Base-by-base conservation (phyloP, 64 coral and sea anemone genomes). In the Dendrophyllia cribrosa region DNA sequence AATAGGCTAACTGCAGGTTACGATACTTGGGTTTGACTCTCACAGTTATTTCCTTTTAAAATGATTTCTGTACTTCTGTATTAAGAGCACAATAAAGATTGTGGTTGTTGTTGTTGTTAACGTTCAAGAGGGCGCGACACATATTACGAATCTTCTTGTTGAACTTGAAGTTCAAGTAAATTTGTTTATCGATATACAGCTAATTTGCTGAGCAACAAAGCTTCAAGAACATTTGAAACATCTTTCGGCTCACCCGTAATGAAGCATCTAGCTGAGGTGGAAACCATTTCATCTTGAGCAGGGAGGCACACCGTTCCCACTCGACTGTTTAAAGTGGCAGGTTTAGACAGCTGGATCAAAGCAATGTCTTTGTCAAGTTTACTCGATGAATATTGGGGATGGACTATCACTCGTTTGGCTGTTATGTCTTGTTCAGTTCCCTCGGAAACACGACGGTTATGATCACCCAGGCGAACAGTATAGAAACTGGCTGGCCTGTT, bases 251-350 rank as follows among this genome's bases (percentile, higher is more conserved):
- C 14, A 74, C 71, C 71, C 14, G 71, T 74, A 16, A 74, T 74
- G 14, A 17, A 74, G 34, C 71, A 74, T 48, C 6, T 74, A 6
- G 71, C 43, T 43, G 43, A 45, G 12, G 43, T 74, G 15, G 71
- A 44, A 9, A 91, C 78, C 1, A 19, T 60, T 25, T 83, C 60
- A 19, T 59, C 48, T 5, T 62, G 63, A 9, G 51, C 17, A 3
- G 89, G 89, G 2, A 91, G 50, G 55, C 89, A 91, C 16, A 91
- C 89, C 7, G 78, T 73, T 23, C 34, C 19, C 19, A 91, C 67
- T 15, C 51, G 25, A 23, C 49, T 43, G 14, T 45, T 47, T 3
- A 74, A 17, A 6, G 43, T 74, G 10, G 44, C 71, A 4, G 71
- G 71, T 17, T 45, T 47, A 16, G 71, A 45, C 5, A 74, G 23